Base-by-base conservation (phyloP, 1,140 invertebrate species). In the Sycophila sp. region DNA sequence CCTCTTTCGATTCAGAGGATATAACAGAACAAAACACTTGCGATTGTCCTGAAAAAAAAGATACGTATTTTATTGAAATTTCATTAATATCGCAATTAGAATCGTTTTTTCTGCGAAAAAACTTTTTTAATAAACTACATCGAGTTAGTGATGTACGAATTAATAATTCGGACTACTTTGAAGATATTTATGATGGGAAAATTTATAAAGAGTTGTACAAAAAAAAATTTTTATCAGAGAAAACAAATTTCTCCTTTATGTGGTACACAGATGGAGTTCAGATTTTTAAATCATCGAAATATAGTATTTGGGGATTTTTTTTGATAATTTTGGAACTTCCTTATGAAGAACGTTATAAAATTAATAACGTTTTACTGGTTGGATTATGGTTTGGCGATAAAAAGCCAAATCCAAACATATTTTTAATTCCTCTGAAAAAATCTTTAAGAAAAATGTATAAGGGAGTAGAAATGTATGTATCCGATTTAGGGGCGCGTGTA, bases 231-330 rank as follows among this genome's bases (percentile, higher is more conserved):
- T n/a, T n/a, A 56, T 56, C 34, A 6, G 34, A 56, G 30, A 56
- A 30, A 26, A 51, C 26, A 15, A n/a, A 51, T 7, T 55, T 69
- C 10, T 36, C 10, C 32, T 74, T 28, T 59, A 60, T 49, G 13
- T 70, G 22, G 32, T 26, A n/a, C n/a, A n/a, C n/a, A n/a, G n/a
- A n/a, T n/a, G n/a, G n/a, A n/a, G n/a, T n/a, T n/a, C n/a, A n/a
- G 0, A 67, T 72, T 10, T 66, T 69, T 15, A 64, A 74, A 58
- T 32, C 70, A 26, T 59, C 73, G 0, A 40, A 72, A 72, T 42
- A 17, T 62, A 0, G 32, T 72, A 11, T 22, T 75, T n/a, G n/a
- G n/a, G n/a, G n/a, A n/a, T n/a, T n/a, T n/a, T n/a, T n/a, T n/a
- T n/a, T n/a, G n/a, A n/a, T 15, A 58, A 36, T 36, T 36, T 36